Base-by-base conservation (phyloP, 2,888 invertebrate species). In the Hesperia comma region DNA sequence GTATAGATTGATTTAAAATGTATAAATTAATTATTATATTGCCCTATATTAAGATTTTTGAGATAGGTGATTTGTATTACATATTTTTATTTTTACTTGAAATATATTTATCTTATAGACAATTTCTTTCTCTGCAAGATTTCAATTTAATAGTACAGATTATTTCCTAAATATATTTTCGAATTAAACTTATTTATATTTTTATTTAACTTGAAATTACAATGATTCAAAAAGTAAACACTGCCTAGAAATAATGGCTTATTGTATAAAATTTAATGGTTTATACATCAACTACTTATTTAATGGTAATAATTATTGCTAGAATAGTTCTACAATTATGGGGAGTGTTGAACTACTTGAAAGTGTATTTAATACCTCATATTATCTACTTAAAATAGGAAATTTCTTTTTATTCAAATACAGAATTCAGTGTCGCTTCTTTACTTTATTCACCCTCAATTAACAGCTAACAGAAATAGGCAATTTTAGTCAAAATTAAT, bases 1-100 rank as follows among this genome's bases (percentile, higher is more conserved):
- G 76, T 77, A 81, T 84, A 85, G 81, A 75, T 78, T 79, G 78
- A 76, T 75, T 49, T 41, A 62, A 62, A 63, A 46, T 53, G 61
- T 54, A 54, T 49, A 46, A 63, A 54, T 15, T 63, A 49, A 63
- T 19, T 56, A 54, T 62, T 32, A 43, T 55, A 32, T 41, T 43
- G 46, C 37, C 60, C 46, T 26, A 46, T 56, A 46, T 46, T 33
- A 43, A 55, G 32, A 55, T 43, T 63, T 41, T 55, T 63, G 43
- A 54, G 19, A 55, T 63, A 46, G 33, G 55, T 63, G 55, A 46
- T 63, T 62, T 55, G 21, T 61, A 61, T 62, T 40, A 32, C 40
- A 62, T 54, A 54, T 53, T 43, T 55, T 55, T n/a, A 55, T 54
- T 14, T 56, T 41, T 41, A 61, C 51, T 40, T 61, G 7, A 53